Evolutionary conservation across 2,113 vertebrate species (phyloP), one percentile per base, ranked within the genome.

Genomic region (Pluvialis apricaria): DNA sequence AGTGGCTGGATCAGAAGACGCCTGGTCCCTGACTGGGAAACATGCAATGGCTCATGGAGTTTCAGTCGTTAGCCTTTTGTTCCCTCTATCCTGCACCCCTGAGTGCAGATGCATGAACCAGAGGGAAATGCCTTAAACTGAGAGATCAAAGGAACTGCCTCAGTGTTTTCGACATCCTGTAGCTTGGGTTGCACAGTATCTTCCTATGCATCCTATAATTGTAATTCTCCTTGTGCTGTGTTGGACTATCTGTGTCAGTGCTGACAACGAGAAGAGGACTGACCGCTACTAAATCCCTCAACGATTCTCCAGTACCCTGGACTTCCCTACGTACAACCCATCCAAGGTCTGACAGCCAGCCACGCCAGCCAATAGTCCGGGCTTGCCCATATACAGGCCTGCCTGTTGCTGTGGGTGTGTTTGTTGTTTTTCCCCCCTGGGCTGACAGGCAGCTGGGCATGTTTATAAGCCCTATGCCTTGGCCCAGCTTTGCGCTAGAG

Each of bases 321-420:
- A 32, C 15, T 91, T 94, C 49, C 62, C 38, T 65, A 15, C 57
- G 38, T 49, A 49, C 49, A 15, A 32, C 42, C 22, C 42, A 28
- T 26, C 40, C 0, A 3, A 85, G 61, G 34, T 69, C 92, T 92
- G 87, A 83, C 58, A 68, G 86, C 55, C 92, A 81, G 71, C 42
- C 34, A 47, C 2, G 55, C 26, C 64, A 83, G 60, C 90, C 92
- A 86, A n/a, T 73, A 49, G 42, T 12, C 83, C 51, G 66, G 73
- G 19, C 83, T 79, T 95, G 94, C 62, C 92, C 94, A 94, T 94
- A 95, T 90, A 92, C 81, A 95, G 89, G 12, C 51, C 75, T 95
- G 93, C 70, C 52, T 34, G 91, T 82, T 91, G 81, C 86, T 77
- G 61, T 82, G 77, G 31, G 21, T 40, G 64, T 88, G 40, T 68